Conservation (phyloP, 2,797 vertebrate species). For the Acropternis orthonyx region DNA sequence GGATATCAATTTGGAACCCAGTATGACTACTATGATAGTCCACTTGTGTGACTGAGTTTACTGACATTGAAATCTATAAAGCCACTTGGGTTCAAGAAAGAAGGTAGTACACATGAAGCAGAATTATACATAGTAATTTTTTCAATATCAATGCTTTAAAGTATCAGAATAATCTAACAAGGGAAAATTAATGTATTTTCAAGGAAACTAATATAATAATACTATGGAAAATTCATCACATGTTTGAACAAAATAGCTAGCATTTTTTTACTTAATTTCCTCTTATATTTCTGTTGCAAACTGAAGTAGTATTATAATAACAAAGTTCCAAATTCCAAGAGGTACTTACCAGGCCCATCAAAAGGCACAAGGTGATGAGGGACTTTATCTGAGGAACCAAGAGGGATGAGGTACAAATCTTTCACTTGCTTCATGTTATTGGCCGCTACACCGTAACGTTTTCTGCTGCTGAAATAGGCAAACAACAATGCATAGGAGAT, state of each 20-base stretch:
- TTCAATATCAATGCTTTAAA: neutral
- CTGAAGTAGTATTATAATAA: rapidly evolving
- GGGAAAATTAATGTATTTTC: neutral
- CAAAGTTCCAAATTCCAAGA: neutral
- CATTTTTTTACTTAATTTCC: neutral
- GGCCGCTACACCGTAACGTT: slow-evolving; percentile 94
- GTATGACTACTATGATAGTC: neutral
- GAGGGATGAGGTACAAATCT: slow-evolving; percentile 98
- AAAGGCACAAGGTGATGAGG: slow-evolving; percentile 98
- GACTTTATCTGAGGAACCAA: slow-evolving; percentile 93
- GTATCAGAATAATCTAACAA: neutral
- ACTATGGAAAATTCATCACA: neutral
- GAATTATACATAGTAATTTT: neutral
- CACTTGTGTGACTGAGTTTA: neutral
- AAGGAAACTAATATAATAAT: neutral
- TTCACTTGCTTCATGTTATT: slow-evolving; percentile 98
- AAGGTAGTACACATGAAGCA: neutral
- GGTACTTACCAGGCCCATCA: slow-evolving; percentile 92
- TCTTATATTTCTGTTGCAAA: neutral
- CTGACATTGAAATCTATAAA: neutral
- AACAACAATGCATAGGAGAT: slow-evolving; percentile 95
- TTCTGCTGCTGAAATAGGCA: slow-evolving; percentile 98
- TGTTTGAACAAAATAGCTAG: neutral
- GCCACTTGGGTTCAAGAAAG: neutral
- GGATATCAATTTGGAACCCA: neutral